Conservation (phyloP, 1,140 invertebrate genomes). For the Leptopilina boulardi region DNA sequence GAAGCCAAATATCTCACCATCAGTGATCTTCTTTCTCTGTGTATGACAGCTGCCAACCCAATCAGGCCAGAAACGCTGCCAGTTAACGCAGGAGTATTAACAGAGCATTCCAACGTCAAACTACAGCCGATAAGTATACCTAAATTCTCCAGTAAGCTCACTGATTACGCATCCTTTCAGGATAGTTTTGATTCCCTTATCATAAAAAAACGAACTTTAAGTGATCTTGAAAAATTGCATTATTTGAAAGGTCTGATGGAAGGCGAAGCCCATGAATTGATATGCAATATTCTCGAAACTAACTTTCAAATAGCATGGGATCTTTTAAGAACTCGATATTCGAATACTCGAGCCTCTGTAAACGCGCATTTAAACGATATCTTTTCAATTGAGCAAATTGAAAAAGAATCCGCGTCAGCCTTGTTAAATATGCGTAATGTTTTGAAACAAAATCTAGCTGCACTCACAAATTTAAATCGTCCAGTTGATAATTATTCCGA, state of each 20-base stretch:
- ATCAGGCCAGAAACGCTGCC: neutral
- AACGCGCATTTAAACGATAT: constrained; percentile 24
- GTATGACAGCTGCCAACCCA: neutral
- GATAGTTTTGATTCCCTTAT: constrained; percentile 22
- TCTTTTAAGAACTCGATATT: neutral
- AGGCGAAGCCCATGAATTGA: neutral
- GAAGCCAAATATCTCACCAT: neutral
- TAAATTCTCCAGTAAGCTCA: neutral
- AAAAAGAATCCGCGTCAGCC: neutral
- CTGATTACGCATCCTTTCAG: constrained; percentile 1
- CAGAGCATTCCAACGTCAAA: neutral
- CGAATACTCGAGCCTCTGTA: neutral
- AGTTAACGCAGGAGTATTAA: neutral
- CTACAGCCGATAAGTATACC: constrained; percentile 5
- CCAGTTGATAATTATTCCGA: neutral
- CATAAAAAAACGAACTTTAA: neutral
- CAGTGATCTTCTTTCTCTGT: neutral
- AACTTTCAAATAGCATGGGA: constrained; percentile 24
- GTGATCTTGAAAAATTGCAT: constrained; percentile 29
- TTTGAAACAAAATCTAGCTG: neutral
- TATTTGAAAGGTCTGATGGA: constrained; percentile 12
- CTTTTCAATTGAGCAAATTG: neutral
- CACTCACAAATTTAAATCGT: constrained; percentile 1
- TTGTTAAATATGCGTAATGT: neutral
- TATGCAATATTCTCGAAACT: neutral